Evolutionary conservation across 2,888 invertebrate genomes (phyloP).

Genomic region (Podabrus alpinus): DNA sequence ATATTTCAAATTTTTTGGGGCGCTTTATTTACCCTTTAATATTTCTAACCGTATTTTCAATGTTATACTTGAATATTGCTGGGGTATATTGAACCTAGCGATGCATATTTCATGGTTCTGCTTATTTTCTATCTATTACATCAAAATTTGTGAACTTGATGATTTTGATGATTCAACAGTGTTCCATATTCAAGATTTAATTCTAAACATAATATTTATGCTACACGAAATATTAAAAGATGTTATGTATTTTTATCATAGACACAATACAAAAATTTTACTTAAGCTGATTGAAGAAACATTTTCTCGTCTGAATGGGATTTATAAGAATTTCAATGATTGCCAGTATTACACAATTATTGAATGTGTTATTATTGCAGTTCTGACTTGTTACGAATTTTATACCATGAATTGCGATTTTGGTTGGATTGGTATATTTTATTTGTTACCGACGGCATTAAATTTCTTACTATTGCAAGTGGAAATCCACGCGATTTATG

Average conservation of each 20-base stretch:
- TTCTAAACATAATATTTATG: neutral
- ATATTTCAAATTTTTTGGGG: neutral
- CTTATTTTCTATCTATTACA: neutral
- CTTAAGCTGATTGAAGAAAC: neutral
- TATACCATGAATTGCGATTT: neutral
- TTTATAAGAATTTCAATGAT: no score
- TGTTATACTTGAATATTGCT: neutral
- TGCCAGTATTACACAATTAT: no score
- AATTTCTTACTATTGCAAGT: neutral
- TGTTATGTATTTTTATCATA: neutral
- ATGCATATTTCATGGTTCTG: neutral
- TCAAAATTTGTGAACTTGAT: neutral
- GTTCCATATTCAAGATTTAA: neutral
- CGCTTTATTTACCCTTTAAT: neutral
- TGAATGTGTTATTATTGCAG: neutral
- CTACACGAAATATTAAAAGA: neutral
- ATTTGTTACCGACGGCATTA: neutral
- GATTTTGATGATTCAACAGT: no score
- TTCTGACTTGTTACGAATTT: neutral
- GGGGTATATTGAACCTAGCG: neutral
- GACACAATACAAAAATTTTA: neutral
- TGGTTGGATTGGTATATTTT: neutral
- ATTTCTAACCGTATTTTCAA: neutral
- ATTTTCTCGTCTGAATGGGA: neutral
- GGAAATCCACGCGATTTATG: neutral